phyloP scores from a whole-genome alignment of 2,888 invertebrate genomes.

The Mayetiola destructor region DNA sequence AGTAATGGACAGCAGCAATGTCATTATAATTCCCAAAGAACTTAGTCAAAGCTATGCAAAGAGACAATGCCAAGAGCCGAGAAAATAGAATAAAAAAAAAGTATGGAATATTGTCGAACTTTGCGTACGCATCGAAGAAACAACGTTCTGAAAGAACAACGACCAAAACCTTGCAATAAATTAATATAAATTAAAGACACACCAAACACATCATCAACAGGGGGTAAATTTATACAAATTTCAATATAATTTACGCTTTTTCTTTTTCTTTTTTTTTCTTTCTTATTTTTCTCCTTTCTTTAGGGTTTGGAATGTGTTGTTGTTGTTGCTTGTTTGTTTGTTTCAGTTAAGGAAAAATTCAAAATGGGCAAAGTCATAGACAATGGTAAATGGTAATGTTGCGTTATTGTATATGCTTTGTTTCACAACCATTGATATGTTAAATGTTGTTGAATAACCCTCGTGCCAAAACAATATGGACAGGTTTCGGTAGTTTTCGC shows the following conservation, averaged over 20 bases:
- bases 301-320: too few species aligned
- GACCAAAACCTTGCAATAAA: conserved; percentile 13
- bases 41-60: too few species aligned
- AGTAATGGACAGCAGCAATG: background rate
- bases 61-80: too few species aligned
- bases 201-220: conserved; percentile 11
- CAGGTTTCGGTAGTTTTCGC: too few species aligned
- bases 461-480: too few species aligned
- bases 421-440: too few species aligned
- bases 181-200: conserved; percentile 14
- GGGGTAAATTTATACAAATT: conserved; percentile 15
- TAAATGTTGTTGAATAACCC: too few species aligned
- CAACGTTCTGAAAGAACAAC: background rate
- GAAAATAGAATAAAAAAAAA: too few species aligned
- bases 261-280: background rate
- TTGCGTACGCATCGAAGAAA: background rate
- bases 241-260: conserved; percentile 14
- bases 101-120: too few species aligned
- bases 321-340: too few species aligned
- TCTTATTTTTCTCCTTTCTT: background rate
- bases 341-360: background rate
- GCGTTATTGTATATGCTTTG: too few species aligned
- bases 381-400: background rate
- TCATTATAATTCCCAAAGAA: background rate
- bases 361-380: background rate